Conservation (phyloP, 2,888 invertebrate genomes). For the Criorhina ranunculi region DNA sequence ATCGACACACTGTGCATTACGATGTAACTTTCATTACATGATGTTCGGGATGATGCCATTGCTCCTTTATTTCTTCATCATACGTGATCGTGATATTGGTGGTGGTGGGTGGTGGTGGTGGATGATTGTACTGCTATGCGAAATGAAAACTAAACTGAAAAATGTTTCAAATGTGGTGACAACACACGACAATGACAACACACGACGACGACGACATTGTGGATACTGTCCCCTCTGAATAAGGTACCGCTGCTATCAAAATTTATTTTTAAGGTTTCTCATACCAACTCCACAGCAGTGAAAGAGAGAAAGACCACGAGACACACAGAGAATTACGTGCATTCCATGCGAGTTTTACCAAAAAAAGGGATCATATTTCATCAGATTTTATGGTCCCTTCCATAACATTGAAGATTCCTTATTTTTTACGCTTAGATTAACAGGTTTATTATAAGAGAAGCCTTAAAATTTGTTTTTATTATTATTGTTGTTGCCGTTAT, state of each 20-base stretch:
- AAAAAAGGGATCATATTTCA: constrained; percentile 63
- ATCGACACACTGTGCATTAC: constrained; percentile 32
- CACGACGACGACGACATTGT: not conserved
- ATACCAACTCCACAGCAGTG: not conserved
- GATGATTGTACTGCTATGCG: not conserved
- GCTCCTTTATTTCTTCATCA: constrained; percentile 54
- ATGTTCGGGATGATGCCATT: constrained; percentile 33
- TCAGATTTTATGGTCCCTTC: constrained; percentile 66
- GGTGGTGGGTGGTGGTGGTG: not conserved
- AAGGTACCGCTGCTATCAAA: constrained; percentile 42
- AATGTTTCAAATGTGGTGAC: constrained; percentile 53
- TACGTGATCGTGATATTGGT: constrained; percentile 37
- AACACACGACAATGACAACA: constrained; percentile 11
- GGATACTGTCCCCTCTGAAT: constrained; percentile 42
- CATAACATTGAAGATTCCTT: constrained; percentile 70
- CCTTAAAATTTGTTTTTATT: constrained; percentile 71
- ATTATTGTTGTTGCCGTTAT: constrained; percentile 67
- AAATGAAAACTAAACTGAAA: constrained; percentile 60
- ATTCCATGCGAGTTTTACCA: constrained; percentile 58
- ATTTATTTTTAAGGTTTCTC: constrained; percentile 48
- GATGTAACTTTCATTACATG: constrained; percentile 22
- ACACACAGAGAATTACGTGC: constrained; percentile 47
- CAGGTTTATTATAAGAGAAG: constrained; percentile 60
- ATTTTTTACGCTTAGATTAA: constrained; percentile 68
- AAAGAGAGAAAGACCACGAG: constrained; percentile 11